Base-by-base conservation (phyloP, 2,797 vertebrate genomes). In the Rhabdophis nuchalis region DNA sequence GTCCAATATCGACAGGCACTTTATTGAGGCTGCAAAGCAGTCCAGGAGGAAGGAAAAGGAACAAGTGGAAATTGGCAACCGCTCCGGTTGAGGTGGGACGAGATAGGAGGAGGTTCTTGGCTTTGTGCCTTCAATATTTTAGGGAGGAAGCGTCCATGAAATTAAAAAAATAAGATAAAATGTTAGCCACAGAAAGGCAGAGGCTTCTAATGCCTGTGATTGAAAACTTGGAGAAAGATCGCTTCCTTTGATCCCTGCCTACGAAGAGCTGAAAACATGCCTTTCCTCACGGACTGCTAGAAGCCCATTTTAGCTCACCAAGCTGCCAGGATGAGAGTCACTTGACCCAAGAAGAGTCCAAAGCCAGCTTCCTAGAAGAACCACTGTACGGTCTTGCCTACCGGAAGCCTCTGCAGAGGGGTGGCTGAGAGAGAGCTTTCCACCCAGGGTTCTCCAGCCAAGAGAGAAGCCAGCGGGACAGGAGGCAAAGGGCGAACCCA, bases 11-110 rank as follows among this genome's bases (percentile, higher is more conserved):
- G 11, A 53, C 25, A 93, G 25, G 41, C 6, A 52, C 53, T 93
- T 90, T 93, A 90, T 85, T 90, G 60, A 88, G 20, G 50, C 56
- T n/a, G 16, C 61, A 92, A n/a, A 50, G 14, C 13, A 32, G 13
- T 32, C 36, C 23, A 12, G 32, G 57, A n/a, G 56, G 36, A 18
- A 61, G 60, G 27, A 46, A 77, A 60, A 46, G 0, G 41, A 53
- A 56, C 41, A 10, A 86, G 36, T 23, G n/a, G 85, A 85, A 60
- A 87, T 1, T 1, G 27, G 53, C 36, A 36, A n/a, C 3, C 50
- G 4, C 12, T 25, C 41, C 2, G 13, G 12, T 3, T 5, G 7
- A 5, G 14, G n/a, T 0, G 10, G n/a, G 29, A 16, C 2, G 3
- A 56, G 58, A 16, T 25, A 27, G 61, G 2, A 68, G 6, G 25